These are phyloP conservation scores for Meteorus colon DNA, from an alignment of 2,888 invertebrate species.

Conservation along the genomic window DNA sequence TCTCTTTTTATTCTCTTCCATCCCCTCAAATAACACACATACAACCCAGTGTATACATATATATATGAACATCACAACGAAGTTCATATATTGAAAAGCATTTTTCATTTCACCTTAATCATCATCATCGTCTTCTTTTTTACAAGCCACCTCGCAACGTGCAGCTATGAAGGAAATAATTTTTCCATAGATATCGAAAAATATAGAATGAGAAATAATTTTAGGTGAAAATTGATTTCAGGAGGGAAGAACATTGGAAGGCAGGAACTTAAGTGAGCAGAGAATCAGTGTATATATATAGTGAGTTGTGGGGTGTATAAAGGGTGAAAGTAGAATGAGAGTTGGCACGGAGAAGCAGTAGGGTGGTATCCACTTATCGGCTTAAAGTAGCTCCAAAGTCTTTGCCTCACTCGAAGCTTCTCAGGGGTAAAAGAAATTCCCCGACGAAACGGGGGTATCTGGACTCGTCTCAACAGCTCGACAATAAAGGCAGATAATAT, in stretches of 20 bases:
- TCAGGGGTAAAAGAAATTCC: constrained; percentile 34
- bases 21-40: background rate
- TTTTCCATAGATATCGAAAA: background rate
- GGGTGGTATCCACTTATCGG: constrained; percentile 63
- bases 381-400: constrained; percentile 63
- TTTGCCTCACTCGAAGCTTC: constrained; percentile 45
- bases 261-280: background rate
- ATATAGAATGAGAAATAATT: background rate
- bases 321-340: constrained; percentile 33
- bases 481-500: constrained; percentile 30
- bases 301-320: background rate
- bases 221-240: background rate
- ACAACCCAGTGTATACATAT: background rate
- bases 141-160: background rate
- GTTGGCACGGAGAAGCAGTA: constrained; percentile 38
- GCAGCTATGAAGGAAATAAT: background rate
- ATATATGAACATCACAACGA: background rate
- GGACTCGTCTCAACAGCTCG: constrained; percentile 42
- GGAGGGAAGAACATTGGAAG: background rate
- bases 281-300: background rate
- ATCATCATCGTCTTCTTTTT: background rate
- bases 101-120: background rate
- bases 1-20: background rate
- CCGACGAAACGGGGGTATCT: constrained; percentile 47
- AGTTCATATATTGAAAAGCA: constrained; percentile 3